Evolutionary conservation across 2,888 invertebrate species (phyloP).

Genomic region (Limnephilus rhombicus): DNA sequence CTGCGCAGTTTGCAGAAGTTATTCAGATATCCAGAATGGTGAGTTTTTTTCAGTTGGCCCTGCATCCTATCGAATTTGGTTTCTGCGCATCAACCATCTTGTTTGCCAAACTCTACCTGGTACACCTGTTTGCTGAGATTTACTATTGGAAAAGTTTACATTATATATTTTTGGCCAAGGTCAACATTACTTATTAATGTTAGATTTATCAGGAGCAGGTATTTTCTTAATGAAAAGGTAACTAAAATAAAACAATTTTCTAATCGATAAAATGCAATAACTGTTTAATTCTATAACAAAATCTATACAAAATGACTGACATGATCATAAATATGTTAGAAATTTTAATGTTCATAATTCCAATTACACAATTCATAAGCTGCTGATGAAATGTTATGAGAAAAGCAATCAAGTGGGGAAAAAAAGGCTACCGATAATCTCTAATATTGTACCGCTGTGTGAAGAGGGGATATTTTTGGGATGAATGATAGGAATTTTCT

Average conservation of each 20-base stretch:
- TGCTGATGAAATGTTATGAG: background rate
- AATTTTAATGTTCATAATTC: background rate
- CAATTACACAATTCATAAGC: background rate
- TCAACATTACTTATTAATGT: background rate
- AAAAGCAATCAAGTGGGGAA: background rate
- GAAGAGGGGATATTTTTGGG: too few species aligned
- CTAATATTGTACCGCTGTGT: background rate
- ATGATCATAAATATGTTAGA: background rate
- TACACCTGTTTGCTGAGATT: background rate
- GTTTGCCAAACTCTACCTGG: background rate
- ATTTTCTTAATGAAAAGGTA: too few species aligned
- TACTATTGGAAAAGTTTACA: background rate
- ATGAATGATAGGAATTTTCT: background rate
- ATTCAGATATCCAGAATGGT: too few species aligned
- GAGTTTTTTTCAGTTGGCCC: too few species aligned
- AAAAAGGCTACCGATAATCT: background rate
- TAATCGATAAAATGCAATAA: slow-evolving; percentile 55
- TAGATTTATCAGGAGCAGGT: background rate
- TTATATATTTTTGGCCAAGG: background rate
- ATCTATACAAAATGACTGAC: slow-evolving; percentile 45
- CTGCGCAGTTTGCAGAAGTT: too few species aligned
- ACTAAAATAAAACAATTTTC: slow-evolving; percentile 29
- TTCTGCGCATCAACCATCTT: too few species aligned
- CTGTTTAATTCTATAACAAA: slow-evolving; percentile 56
- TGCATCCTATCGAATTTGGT: too few species aligned